Base-by-base conservation (phyloP, 1,140 invertebrate genomes). In the Cardiocondyla obscurior region DNA sequence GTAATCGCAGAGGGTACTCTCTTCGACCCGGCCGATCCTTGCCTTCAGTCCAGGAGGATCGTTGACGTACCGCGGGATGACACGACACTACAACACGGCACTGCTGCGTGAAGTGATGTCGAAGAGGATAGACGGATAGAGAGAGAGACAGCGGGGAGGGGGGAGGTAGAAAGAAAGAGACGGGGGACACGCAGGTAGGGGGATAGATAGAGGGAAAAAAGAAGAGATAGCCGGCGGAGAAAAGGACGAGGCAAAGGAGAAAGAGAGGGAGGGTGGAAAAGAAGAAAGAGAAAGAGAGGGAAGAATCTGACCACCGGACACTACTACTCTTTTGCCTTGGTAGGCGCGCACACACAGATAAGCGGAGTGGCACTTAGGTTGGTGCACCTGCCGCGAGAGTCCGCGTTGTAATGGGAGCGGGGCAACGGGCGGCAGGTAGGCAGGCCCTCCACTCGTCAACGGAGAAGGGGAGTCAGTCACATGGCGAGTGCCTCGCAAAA, bases 311-410 rank as follows among this genome's bases (percentile, higher is more conserved):
- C 84, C 81, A 89, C 82, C 81, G 82, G 87, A 86, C 88, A 86
- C 88, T n/a, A n/a, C n/a, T n/a, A 88, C 88, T 53, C 30, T 62
- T 83, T 57, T 67, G 86, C 83, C 87, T 88, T 84, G 83, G 79
- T 85, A 88, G 85, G 87, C 87, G 85, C 86, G 85, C 86, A 85
- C 87, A 85, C 87, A 85, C 88, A 91, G 84, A 90, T 90, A 88
- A 88, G 89, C 89, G 88, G 90, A 92, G 92, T 92, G 89, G 91
- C 92, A 92, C 90, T 92, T 88, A 88, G 92, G 90, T 93, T 91
- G 90, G 90, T 94, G 93, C 93, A 94, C 93, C 93, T 94, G 93
- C 93, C 92, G 92, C 93, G 92, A 93, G 92, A 94, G 93, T 94
- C 92, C 93, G 93, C 93, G 93, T 92, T 90, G 93, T 93, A 94